phyloP scores from a whole-genome alignment of 2,113 vertebrate genomes.

The Murina feae region DNA sequence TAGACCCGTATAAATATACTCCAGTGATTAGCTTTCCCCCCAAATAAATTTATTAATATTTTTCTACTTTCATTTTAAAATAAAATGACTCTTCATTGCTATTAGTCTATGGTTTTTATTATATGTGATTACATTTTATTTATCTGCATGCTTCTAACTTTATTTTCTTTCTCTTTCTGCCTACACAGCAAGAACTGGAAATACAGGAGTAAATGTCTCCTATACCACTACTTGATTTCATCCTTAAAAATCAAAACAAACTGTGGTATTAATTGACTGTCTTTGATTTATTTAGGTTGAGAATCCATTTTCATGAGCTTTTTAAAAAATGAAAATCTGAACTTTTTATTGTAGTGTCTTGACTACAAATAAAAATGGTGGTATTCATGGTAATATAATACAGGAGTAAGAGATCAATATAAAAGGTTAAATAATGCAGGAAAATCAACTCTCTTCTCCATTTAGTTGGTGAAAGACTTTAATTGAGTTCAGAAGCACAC shows the following conservation, averaged over 20 bases:
- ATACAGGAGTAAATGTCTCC: slow-evolving; percentile 81
- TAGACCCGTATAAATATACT: not conserved
- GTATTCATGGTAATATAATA: not conserved
- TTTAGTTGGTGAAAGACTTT: not conserved
- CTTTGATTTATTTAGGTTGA: slow-evolving; percentile 57
- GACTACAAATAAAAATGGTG: not conserved
- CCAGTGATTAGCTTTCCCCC: not conserved
- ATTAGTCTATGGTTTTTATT: slow-evolving; percentile 50
- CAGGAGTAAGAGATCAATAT: not conserved
- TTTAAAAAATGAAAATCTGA: not conserved
- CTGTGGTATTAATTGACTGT: slow-evolving; percentile 61
- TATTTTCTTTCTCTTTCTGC: slow-evolving; percentile 79
- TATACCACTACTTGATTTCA: slow-evolving; percentile 71
- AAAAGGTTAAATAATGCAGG: not conserved
- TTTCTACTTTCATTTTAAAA: slow-evolving; percentile 49
- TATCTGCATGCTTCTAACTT: slow-evolving; percentile 76
- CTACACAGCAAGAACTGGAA: slow-evolving; percentile 91
- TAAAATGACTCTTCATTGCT: slow-evolving; percentile 44
- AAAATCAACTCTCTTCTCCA: not conserved
- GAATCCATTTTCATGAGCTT: slow-evolving; percentile 43
- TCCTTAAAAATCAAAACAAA: slow-evolving; percentile 62
- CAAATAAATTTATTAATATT: slow-evolving; percentile 3
- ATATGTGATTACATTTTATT: slow-evolving; percentile 46
- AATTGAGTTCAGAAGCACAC: not conserved
- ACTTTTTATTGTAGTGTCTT: slow-evolving; percentile 13